Evolutionary conservation across 2,888 invertebrate species (phyloP), one percentile per base, ranked within the genome.

Genomic region (Meandrusa payeni): DNA sequence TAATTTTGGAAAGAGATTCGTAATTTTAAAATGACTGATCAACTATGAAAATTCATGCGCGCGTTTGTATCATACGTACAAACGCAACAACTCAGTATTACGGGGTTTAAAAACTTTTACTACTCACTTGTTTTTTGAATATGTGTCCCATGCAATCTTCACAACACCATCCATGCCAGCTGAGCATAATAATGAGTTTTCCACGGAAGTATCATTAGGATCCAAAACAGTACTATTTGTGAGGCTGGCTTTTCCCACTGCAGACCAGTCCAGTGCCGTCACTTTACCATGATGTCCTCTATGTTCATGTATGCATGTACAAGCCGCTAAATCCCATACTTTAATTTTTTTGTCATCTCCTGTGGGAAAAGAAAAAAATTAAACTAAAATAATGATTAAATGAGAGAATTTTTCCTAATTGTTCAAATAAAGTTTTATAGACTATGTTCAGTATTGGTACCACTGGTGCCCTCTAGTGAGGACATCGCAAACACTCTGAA

Each of bases 241-340:
- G 17, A 85, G 54, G 37, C 67, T 76, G 0, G 79, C 61, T 44
- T 77, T 81, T 2, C 79, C 85, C 1, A 80, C 53, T 0, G 80
- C 65, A 0, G 87, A 91, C 91, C 93, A 94, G 43, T 89, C 86
- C 5, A 94, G 71, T 9, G 90, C 81, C 2, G 90, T 89, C 6
- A 93, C 86, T 34, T 90, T 89, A 20, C 91, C 90, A 26, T 90
- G 89, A 59, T 92, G 92, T 0, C 92, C 92, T 50, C 89, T 81
- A 45, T 93, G 85, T 64, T 93, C 93, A 48, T 90, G 89, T 6
- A 92, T 66, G 46, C 91, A 83, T 32, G 89, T 89, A 4, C 93
- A 91, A 11, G 90, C 89, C 2, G 91, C 88, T 50, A 95, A 67
- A 65, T 94, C 94, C 94, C 94, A 95, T 10, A 94, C 86, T 70